These are phyloP conservation scores for Drosophila setosimentum DNA, from an alignment of 2,888 invertebrate species.

Conservation along the genomic window DNA sequence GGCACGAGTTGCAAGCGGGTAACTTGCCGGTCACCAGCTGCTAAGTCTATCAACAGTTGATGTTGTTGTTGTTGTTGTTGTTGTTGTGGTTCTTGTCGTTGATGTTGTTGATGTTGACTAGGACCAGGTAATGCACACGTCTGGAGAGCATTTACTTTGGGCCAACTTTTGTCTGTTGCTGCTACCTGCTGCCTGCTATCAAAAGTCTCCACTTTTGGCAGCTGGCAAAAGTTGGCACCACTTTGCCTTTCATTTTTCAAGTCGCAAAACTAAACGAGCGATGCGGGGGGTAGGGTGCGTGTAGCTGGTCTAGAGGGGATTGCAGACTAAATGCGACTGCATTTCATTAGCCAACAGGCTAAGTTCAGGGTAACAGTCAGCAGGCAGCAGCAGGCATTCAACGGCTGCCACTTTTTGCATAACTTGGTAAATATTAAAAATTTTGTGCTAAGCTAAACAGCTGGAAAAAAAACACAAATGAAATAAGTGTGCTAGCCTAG, in stretches of 20 bases:
- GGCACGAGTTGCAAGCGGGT: conserved; percentile 27
- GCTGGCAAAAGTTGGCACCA: conserved; percentile 68
- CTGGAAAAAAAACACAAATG: conserved; percentile 4
- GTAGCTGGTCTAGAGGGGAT: conserved; percentile 1
- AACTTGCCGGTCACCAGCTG: conserved; percentile 40
- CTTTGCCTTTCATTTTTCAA: conserved; percentile 38
- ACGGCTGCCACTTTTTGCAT: conserved; percentile 76
- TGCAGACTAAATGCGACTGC: conserved; percentile 42
- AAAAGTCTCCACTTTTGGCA: conserved; percentile 78
- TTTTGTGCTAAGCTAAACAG: conserved; percentile 56
- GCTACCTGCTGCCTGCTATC: conserved; percentile 37
- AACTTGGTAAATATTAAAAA: conserved; percentile 79
- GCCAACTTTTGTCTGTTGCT: conserved; percentile 56
- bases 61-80: neutral
- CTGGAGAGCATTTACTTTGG: conserved; percentile 52
- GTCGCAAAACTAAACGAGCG: conserved; percentile 14
- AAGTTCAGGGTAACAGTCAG: conserved; percentile 9
- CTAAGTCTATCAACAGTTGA: conserved; percentile 40
- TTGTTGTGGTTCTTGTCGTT: conserved; percentile 5
- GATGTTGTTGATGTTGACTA: conserved; percentile 8
- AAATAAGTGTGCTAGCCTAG: neutral
- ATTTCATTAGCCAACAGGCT: conserved; percentile 71
- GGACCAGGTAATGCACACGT: conserved; percentile 61
- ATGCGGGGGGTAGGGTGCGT: neutral
- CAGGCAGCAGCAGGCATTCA: conserved; percentile 31